These are phyloP conservation scores for Amphibalanus amphitrite DNA, from an alignment of 1,140 invertebrate genomes.

Conservation along the genomic window DNA sequence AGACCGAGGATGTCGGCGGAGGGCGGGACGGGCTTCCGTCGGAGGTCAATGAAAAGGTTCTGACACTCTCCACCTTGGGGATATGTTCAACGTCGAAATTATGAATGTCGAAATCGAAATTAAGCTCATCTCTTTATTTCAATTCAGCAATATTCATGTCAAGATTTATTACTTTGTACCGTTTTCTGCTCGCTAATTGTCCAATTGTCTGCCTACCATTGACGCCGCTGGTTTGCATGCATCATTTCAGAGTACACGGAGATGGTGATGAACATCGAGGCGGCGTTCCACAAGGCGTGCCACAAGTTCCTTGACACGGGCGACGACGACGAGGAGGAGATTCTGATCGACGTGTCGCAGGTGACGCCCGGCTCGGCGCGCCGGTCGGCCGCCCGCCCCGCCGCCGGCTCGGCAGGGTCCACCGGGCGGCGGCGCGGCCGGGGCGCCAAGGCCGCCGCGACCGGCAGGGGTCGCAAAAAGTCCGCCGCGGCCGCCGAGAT, in stretches of 20 bases:
- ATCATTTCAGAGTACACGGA: neutral
- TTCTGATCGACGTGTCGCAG: slow-evolving; percentile 5
- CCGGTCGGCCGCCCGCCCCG: neutral
- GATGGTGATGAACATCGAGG: slow-evolving; percentile 5
- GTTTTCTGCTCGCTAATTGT: no score
- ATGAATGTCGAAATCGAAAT: no score
- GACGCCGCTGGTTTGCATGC: slow-evolving; percentile 11
- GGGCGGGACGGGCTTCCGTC: no score
- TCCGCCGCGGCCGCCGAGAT: neutral
- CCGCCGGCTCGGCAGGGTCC: neutral
- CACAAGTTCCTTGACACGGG: slow-evolving; percentile 4
- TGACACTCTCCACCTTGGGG: no score
- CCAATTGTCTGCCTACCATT: no score
- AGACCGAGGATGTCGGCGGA: slow-evolving; percentile 19
- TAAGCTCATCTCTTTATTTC: no score
- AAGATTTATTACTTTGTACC: no score
- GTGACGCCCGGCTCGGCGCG: neutral
- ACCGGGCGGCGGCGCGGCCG: neutral
- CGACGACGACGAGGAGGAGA: slow-evolving; percentile 7
- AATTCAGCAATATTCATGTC: no score
- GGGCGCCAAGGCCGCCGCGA: neutral
- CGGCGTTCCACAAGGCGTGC: neutral
- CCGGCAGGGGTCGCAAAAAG: neutral
- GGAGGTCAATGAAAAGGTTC: no score
- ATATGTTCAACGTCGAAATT: no score